These are phyloP conservation scores for Rhinoraja longicauda DNA, from an alignment of 2,797 vertebrate species.

Conservation along the genomic window DNA sequence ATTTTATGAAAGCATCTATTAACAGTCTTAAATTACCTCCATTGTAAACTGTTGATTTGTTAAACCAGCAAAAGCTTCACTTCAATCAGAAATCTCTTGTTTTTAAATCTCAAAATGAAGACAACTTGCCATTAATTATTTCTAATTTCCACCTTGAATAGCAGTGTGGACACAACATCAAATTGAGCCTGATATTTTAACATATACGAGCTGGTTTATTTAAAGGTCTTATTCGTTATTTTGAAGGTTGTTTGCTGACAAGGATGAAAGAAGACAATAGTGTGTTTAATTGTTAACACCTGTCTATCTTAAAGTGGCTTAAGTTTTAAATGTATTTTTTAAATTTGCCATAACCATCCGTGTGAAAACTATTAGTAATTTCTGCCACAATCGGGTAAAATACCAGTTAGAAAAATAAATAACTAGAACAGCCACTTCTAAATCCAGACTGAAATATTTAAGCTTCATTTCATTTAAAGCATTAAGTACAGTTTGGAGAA, in stretches of 20 bases:
- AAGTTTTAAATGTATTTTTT: not conserved
- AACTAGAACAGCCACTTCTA: not conserved
- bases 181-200: slow-evolving; percentile 4
- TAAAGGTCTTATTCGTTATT: slow-evolving; percentile 3
- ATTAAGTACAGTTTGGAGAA: slow-evolving; percentile 7
- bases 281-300: not conserved
- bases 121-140: not conserved
- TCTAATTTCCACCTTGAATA: not conserved
- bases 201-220: not conserved
- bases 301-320: not conserved
- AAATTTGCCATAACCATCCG: not conserved
- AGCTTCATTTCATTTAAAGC: not conserved
- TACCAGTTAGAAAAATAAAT: slow-evolving; percentile 21
- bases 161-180: not conserved
- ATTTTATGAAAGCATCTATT: slow-evolving; percentile 5
- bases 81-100: not conserved
- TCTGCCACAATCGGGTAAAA: not conserved
- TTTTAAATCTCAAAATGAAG: not conserved
- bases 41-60: not conserved
- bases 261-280: not conserved
- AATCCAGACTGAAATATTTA: slow-evolving; percentile 13
- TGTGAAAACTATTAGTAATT: not conserved
- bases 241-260: not conserved
- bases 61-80: not conserved
- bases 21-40: not conserved